Evolutionary conservation across 2,113 vertebrate species (phyloP).

Genomic region (Gambusia holbrooki): DNA sequence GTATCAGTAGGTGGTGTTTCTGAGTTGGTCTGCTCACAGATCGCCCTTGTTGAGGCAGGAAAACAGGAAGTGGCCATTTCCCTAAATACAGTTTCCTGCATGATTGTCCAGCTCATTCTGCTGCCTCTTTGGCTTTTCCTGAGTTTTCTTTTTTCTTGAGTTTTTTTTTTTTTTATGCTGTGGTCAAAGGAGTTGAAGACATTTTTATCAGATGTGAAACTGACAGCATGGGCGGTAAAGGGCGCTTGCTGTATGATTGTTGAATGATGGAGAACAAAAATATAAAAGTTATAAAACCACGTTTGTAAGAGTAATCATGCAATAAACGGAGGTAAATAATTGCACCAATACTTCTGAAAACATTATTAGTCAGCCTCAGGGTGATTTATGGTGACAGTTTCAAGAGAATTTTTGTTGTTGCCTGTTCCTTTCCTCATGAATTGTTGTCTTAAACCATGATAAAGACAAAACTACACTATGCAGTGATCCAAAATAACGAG

Average conservation of each 20-base stretch:
- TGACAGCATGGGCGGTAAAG: background rate
- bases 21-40: slow-evolving; percentile 15
- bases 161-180: background rate
- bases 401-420: background rate
- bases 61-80: slow-evolving; percentile 66
- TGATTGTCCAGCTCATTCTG: background rate
- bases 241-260: background rate
- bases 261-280: background rate
- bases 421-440: background rate
- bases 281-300: background rate
- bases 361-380: slow-evolving; percentile 5
- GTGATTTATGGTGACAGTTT: background rate
- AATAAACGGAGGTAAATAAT: background rate
- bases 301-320: background rate
- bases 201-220: background rate
- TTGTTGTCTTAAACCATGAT: background rate
- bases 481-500: background rate
- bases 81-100: slow-evolving; percentile 54
- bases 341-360: background rate
- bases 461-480: background rate
- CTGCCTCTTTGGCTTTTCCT: background rate
- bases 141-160: background rate
- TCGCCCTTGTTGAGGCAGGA: slow-evolving; percentile 22
- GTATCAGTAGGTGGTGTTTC: slow-evolving; percentile 22
- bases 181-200: background rate